phyloP scores from a whole-genome alignment of 2,113 vertebrate genomes.

The Motacilla alba region DNA sequence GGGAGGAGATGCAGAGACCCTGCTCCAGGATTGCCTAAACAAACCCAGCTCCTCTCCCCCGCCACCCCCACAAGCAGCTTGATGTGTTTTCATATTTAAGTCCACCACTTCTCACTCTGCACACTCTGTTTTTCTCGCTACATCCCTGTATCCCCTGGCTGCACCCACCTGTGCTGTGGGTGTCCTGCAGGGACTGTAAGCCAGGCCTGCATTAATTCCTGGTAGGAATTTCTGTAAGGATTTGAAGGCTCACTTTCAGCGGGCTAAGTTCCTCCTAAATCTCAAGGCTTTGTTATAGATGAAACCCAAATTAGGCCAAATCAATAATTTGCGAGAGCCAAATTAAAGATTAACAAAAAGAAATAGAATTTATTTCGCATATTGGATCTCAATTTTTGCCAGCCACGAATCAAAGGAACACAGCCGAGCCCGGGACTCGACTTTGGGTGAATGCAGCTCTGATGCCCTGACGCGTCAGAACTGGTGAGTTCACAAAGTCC shows the following conservation, averaged over 20 bases:
- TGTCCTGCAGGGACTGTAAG: neutral
- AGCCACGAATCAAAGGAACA: no score
- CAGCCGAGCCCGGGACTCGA: no score
- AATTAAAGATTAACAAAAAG: no score
- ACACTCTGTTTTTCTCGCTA: neutral
- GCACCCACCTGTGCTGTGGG: neutral
- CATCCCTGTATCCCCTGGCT: neutral
- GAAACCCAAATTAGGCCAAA: no score
- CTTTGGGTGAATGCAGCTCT: no score
- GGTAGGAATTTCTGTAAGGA: neutral
- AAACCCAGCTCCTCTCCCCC: neutral
- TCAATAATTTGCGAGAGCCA: no score
- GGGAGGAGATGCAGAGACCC: neutral
- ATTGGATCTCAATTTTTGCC: no score
- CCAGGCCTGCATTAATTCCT: neutral
- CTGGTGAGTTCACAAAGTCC: no score
- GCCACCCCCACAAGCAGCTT: neutral
- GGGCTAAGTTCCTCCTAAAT: neutral
- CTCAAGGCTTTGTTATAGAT: neutral
- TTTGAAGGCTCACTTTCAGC: neutral
- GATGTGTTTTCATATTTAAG: neutral
- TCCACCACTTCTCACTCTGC: neutral
- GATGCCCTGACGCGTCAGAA: no score
- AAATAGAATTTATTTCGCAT: no score
- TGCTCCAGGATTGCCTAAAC: neutral